Evolutionary conservation across 1,140 invertebrate species (phyloP).

Genomic region (Mizuhopecten yessoensis): DNA sequence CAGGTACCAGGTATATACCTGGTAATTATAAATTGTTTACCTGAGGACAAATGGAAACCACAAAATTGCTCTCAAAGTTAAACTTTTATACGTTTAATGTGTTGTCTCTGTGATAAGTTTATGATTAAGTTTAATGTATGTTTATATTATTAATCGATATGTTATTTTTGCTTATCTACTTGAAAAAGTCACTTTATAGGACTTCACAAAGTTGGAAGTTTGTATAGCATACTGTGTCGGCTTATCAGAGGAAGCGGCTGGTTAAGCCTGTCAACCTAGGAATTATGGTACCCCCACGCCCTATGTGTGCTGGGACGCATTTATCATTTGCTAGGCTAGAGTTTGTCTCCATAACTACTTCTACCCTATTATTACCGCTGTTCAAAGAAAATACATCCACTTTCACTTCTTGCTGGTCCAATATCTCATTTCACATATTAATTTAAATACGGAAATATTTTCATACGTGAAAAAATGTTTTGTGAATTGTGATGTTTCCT

Average conservation of each 20-base stretch:
- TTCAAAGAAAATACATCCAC: neutral
- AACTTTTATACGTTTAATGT: neutral
- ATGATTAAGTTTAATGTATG: constrained; percentile 21
- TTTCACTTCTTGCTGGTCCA: neutral
- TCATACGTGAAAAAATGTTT: neutral
- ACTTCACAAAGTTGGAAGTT: constrained; percentile 3
- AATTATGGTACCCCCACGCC: constrained; percentile 2
- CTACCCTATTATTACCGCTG: neutral
- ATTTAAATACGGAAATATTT: neutral
- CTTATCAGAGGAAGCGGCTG: neutral
- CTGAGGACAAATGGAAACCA: too few species aligned
- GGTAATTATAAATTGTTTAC: too few species aligned
- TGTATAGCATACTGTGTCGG: neutral
- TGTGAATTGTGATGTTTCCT: neutral
- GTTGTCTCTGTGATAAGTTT: neutral
- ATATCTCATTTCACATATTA: neutral
- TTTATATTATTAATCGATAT: constrained; percentile 36
- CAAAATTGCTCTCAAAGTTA: too few species aligned
- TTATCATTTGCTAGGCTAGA: neutral
- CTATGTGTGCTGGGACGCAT: neutral
- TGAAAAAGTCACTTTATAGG: constrained; percentile 19
- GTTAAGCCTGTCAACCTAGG: constrained; percentile 7
- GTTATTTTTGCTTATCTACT: constrained; percentile 35
- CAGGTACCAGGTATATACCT: too few species aligned
- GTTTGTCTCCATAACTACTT: neutral